Conservation (phyloP, 2,888 invertebrate genomes). For the Scelioninae gen. 2 region DNA sequence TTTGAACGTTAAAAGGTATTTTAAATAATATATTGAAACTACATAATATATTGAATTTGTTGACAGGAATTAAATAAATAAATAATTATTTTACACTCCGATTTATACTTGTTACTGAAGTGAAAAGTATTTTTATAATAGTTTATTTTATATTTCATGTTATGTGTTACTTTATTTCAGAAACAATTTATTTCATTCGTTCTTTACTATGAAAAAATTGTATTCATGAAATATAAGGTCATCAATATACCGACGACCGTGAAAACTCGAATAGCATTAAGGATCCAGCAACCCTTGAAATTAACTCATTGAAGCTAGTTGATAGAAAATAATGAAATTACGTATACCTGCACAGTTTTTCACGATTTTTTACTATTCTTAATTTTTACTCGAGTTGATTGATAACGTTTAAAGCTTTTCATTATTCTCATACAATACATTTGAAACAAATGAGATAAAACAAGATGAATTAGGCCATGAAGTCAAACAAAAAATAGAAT, state of each 20-base stretch:
- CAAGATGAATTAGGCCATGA: too few species aligned
- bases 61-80: too few species aligned
- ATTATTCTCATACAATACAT: background rate
- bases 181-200: background rate
- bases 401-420: background rate
- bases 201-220: background rate
- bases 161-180: background rate
- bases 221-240: background rate
- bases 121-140: background rate
- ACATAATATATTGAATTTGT: too few species aligned
- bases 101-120: too few species aligned
- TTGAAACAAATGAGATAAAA: too few species aligned
- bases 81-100: too few species aligned
- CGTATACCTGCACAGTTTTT: background rate
- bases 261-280: background rate
- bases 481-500: too few species aligned
- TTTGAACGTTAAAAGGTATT: too few species aligned
- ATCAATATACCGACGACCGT: background rate
- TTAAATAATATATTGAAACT: too few species aligned
- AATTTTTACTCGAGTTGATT: background rate
- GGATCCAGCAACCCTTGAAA: conserved; percentile 1
- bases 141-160: background rate
- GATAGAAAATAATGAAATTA: conserved; percentile 1
- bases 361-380: background rate
- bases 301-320: background rate